Evolutionary conservation across 2,113 vertebrate species (phyloP).

Genomic region (Microcebus griseorufus): DNA sequence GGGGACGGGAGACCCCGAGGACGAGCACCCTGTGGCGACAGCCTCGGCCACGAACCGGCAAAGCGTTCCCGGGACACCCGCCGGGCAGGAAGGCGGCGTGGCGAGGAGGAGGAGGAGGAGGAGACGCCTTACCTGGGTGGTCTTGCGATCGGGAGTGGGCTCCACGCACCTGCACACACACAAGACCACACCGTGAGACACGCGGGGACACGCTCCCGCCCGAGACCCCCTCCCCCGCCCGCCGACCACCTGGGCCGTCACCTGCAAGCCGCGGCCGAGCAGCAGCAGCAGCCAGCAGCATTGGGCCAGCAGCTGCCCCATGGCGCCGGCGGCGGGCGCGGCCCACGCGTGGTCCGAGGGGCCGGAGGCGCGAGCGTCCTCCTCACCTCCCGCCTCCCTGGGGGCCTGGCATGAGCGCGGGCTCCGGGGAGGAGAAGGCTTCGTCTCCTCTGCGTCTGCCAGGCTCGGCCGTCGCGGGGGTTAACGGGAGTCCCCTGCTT

Average conservation of each 20-base stretch:
- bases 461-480: background rate
- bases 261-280: slow-evolving; percentile 85
- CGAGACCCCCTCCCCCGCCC: too few species aligned
- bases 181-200: slow-evolving; percentile 43
- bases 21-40: accelerated
- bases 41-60: accelerated
- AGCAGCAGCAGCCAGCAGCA: slow-evolving; percentile 85
- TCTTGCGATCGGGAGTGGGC: slow-evolving; percentile 81
- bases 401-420: slow-evolving; percentile 57
- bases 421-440: background rate
- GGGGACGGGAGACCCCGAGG: background rate
- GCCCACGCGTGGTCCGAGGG: background rate
- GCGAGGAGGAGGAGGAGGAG: background rate
- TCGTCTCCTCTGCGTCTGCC: background rate
- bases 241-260: slow-evolving; percentile 71
- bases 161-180: slow-evolving; percentile 86
- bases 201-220: accelerated
- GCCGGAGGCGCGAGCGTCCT: background rate
- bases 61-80: accelerated
- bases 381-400: background rate
- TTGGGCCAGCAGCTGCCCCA: slow-evolving; percentile 70
- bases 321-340: slow-evolving; percentile 43
- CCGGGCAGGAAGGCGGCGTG: too few species aligned
- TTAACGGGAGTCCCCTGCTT: background rate
- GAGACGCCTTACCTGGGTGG: slow-evolving; percentile 91